Evolutionary conservation across 2,797 vertebrate genomes (phyloP).

Genomic region (Siniperca scherzeri): DNA sequence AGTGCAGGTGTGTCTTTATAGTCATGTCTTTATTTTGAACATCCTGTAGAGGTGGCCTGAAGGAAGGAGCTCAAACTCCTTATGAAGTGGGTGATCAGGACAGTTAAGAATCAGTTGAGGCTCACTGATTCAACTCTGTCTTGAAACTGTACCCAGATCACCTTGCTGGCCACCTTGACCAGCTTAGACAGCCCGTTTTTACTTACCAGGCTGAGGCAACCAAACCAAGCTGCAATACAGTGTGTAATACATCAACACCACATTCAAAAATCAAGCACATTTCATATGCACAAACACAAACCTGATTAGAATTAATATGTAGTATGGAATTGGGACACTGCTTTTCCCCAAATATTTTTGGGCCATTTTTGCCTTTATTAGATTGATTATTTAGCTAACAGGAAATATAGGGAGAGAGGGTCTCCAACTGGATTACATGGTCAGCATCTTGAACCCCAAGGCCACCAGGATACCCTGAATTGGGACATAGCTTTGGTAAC

Average conservation of each 20-base stretch:
- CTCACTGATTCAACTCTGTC: neutral
- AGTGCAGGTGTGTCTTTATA: neutral
- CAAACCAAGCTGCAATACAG: neutral
- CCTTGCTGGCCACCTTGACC: neutral
- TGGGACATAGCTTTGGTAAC: neutral
- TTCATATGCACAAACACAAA: too few relatives aligned
- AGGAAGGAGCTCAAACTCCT: neutral
- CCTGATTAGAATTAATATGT: too few relatives aligned
- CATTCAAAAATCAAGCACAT: too few relatives aligned
- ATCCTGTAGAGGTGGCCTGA: neutral
- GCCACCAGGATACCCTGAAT: accelerated
- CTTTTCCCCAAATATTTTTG: too few relatives aligned
- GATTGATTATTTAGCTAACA: neutral
- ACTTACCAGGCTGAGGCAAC: neutral
- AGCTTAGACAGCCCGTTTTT: neutral
- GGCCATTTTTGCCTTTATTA: too few relatives aligned
- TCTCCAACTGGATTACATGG: neutral
- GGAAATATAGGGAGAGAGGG: neutral
- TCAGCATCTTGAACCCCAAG: neutral
- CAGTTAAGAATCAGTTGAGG: neutral
- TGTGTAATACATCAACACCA: neutral
- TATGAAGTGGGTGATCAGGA: neutral
- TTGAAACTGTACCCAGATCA: neutral
- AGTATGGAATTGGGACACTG: too few relatives aligned
- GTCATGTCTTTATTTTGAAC: neutral